Evolutionary conservation across 2,888 invertebrate genomes (phyloP), one percentile per base, ranked within the genome.

Genomic region (Thecocarcelia acutangulata): DNA sequence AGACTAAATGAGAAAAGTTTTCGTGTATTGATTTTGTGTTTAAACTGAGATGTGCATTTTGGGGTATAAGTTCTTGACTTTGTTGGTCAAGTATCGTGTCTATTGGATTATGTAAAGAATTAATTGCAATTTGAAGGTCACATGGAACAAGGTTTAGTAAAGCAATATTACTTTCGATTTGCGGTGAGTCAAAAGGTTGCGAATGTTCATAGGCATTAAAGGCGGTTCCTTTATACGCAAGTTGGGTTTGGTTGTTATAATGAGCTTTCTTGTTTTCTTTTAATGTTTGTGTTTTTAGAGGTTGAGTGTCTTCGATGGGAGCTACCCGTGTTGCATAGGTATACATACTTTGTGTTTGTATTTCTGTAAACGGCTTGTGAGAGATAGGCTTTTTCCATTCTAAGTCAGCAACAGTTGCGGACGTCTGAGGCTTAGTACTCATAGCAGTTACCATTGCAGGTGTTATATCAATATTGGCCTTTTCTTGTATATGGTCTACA

Each of bases 271-370:
- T 15, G 2, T 37, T 17, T 9, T 28, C 68, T 52, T 21, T 19
- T 11, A 12, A 46, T 56, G n/a, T 58, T 68, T 42, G 68, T 44
- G 11, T 70, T 54, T 48, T n/a, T 42, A 76, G 63, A 28, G 66
- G 70, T 33, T 72, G 54, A 19, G 70, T 74, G 56, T 52, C 24
- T 78, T 78, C 82, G 21, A 33, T 64, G 12, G 78, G 54, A 61
- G 75, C 61, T 54, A 75, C 17, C 72, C 77, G 42, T 54, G 78
- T 84, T 83, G 87, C 84, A 80, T 83, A 85, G 24, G 88, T 78
- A 85, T 87, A 88, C 85, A 87, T 88, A 85, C 86, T 87, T 68
- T 87, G 85, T 73, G 87, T 84, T 56, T 82, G 64, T 70, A 78
- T 66, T 59, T 73, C 54, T 82, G 78, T 78, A 12, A 70, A 21